These are phyloP conservation scores for Thera obeliscata DNA, from an alignment of 2,888 invertebrate species.

Conservation along the genomic window DNA sequence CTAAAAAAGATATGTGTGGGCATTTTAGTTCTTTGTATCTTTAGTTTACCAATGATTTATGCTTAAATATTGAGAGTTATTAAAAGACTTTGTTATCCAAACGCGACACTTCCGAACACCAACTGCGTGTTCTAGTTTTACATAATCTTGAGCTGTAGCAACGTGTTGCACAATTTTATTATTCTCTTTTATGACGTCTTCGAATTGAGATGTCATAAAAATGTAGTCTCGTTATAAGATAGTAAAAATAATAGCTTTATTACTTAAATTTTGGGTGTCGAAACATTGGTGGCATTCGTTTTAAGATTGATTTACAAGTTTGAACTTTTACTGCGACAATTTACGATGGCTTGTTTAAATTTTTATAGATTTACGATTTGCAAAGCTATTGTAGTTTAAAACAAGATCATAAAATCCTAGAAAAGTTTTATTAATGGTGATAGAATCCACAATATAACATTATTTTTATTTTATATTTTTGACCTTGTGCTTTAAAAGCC, in stretches of 20 bases:
- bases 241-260: constrained; percentile 66
- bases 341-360: constrained; percentile 14
- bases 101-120: constrained; percentile 12
- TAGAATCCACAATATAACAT: too few relatives aligned
- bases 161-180: constrained; percentile 52
- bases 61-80: too few relatives aligned
- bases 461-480: too few relatives aligned
- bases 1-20: too few relatives aligned
- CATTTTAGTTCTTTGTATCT: too few relatives aligned
- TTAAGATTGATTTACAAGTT: constrained; percentile 43
- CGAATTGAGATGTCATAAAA: constrained; percentile 63
- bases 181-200: constrained; percentile 51
- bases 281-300: constrained; percentile 50
- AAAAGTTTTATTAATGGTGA: not conserved
- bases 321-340: constrained; percentile 29
- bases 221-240: constrained; percentile 49
- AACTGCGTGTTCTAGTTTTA: constrained; percentile 26
- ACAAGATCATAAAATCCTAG: not conserved
- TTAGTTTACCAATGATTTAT: too few relatives aligned
- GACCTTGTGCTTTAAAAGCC: too few relatives aligned
- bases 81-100: constrained; percentile 15
- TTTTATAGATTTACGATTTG: constrained; percentile 22
- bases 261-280: constrained; percentile 56
- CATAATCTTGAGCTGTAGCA: constrained; percentile 29
- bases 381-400: constrained; percentile 3